A percentile compares a stretch with the other conserved stretches of the same genome.
Evolutionary conservation across 35 echinoderm and acorn worm species (phyloP).

Genomic region (Acanthaster planci): DNA sequence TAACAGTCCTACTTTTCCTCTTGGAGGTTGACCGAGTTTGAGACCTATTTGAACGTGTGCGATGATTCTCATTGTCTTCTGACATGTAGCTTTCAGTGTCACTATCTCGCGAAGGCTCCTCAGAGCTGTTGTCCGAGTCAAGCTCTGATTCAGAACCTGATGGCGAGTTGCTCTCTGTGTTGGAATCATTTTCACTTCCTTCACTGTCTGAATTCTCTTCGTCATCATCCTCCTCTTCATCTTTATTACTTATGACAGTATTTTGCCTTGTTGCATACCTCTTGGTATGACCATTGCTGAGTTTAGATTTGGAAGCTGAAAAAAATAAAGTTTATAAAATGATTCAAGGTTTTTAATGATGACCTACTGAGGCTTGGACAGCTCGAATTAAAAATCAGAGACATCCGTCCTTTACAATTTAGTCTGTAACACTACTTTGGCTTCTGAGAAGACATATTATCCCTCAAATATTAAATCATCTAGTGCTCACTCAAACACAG

Average conservation of each 20-base stretch:
- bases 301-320: background rate
- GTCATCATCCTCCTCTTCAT: conserved; percentile 32
- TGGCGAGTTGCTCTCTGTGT: background rate
- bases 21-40: conserved; percentile 12
- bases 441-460: too few species aligned
- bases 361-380: too few species aligned
- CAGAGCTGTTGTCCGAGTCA: conserved; percentile 49
- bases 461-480: too few species aligned
- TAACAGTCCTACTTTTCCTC: conserved; percentile 31
- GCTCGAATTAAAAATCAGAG: too few species aligned
- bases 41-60: background rate
- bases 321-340: background rate
- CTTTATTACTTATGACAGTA: background rate
- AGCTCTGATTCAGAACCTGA: background rate
- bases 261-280: background rate
- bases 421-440: too few species aligned
- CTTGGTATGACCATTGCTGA: conserved; percentile 12
- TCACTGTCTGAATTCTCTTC: background rate
- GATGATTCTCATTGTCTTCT: conserved; percentile 23
- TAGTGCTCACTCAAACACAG: too few species aligned
- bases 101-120: conserved; percentile 29
- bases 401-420: too few species aligned
- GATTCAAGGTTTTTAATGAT: too few species aligned
- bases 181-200: conserved; percentile 6
- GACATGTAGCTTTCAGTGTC: conserved; percentile 59